Conservation (phyloP, 1,140 invertebrate species). For the Eriocheir sinensis region DNA sequence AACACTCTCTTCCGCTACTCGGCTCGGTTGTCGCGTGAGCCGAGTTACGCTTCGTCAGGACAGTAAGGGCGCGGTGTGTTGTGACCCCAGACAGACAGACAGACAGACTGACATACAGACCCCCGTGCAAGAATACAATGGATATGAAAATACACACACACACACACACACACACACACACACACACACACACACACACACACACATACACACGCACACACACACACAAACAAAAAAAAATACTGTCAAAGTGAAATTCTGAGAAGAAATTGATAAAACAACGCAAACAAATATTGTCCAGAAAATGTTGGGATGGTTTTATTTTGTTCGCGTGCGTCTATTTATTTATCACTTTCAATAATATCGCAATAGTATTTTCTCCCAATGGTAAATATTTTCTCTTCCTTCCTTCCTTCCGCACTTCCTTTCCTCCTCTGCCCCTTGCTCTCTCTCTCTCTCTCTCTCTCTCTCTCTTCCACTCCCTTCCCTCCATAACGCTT, state of each 20-base stretch:
- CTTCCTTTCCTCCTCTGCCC: neutral
- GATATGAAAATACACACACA: neutral
- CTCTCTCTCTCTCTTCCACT: neutral
- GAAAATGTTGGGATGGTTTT: too few relatives aligned
- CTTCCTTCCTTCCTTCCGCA: neutral
- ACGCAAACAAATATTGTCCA: too few relatives aligned
- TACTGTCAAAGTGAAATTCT: too few relatives aligned
- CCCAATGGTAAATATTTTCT: too few relatives aligned
- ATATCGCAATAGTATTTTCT: too few relatives aligned
- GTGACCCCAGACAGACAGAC: neutral
- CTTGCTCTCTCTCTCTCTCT: too few relatives aligned
- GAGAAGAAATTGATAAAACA: too few relatives aligned
- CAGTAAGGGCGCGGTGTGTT: neutral
- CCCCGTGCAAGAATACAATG: too few relatives aligned
- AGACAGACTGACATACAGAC: too few relatives aligned
- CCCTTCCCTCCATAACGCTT: too few relatives aligned
- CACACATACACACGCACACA: neutral
- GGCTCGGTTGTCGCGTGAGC: neutral
- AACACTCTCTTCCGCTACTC: neutral
- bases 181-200: neutral
- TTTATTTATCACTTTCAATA: too few relatives aligned
- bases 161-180: neutral
- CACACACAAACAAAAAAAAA: neutral
- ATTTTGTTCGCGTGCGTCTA: too few relatives aligned
- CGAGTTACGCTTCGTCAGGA: neutral